Percentiles rank a stretch among this genome's conserved stretches.
These are phyloP conservation scores for Parthenolecanium corni DNA, from an alignment of 2,888 invertebrate species.

Conservation along the genomic window DNA sequence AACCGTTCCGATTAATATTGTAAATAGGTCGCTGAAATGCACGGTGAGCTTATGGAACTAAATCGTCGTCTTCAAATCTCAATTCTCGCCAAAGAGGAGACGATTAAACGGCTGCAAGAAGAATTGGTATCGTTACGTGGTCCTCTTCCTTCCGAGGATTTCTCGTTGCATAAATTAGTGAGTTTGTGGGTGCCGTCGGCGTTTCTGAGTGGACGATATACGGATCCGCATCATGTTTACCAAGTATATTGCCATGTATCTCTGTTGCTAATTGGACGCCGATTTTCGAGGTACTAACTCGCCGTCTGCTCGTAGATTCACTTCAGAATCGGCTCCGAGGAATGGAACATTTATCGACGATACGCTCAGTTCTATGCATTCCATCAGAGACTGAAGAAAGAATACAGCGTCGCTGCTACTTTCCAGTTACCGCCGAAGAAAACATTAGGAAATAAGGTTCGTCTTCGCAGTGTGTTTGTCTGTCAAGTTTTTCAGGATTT, in stretches of 20 bases:
- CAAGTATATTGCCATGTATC: slow-evolving; percentile 54
- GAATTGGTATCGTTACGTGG: slow-evolving; percentile 56
- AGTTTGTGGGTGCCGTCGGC: slow-evolving; percentile 81
- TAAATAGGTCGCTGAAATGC: slow-evolving; percentile 78
- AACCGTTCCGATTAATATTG: not conserved
- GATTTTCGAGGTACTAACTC: not conserved
- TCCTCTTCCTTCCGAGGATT: slow-evolving; percentile 43
- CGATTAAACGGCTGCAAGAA: slow-evolving; percentile 47
- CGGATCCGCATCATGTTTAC: slow-evolving; percentile 77
- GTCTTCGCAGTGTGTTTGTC: not conserved
- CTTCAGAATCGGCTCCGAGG: slow-evolving; percentile 69
- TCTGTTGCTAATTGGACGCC: not conserved
- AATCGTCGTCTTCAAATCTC: slow-evolving; percentile 68
- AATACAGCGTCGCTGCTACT: slow-evolving; percentile 62
- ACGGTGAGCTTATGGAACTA: slow-evolving; percentile 85
- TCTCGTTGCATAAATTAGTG: slow-evolving; percentile 45
- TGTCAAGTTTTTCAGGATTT: not conserved
- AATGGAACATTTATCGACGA: slow-evolving; percentile 91
- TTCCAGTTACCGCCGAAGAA: slow-evolving; percentile 94
- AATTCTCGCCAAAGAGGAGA: slow-evolving; percentile 51
- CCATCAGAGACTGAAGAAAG: slow-evolving; percentile 70
- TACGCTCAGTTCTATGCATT: slow-evolving; percentile 85
- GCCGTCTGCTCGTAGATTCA: slow-evolving; percentile 48
- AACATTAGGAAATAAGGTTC: slow-evolving; percentile 78
- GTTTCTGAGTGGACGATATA: slow-evolving; percentile 59